Evolutionary conservation across 2,797 vertebrate species (phyloP).

Genomic region (Myotis vivesi): DNA sequence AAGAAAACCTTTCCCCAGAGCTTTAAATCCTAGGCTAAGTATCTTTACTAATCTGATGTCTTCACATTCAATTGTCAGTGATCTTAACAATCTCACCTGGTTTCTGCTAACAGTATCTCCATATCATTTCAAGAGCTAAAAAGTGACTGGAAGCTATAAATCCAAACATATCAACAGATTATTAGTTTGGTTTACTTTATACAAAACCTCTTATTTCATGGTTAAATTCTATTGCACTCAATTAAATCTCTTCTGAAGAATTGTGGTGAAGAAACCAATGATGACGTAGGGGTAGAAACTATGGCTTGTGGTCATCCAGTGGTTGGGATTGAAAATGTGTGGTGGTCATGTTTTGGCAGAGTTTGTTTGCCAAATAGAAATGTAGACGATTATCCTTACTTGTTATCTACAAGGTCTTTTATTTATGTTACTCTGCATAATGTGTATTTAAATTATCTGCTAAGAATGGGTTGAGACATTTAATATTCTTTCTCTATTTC

Average conservation of each 20-base stretch:
- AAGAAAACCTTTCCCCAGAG: background rate
- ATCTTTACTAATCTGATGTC: background rate
- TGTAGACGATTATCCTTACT: background rate
- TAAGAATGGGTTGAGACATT: background rate
- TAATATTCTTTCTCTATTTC: background rate
- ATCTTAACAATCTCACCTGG: background rate
- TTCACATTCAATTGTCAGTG: background rate
- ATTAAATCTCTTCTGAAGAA: background rate
- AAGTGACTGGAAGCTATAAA: background rate
- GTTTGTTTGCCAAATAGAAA: slow-evolving; percentile 2
- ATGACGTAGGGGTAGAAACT: background rate
- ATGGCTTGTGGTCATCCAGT: background rate
- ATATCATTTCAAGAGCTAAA: background rate
- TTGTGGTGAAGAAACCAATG: background rate
- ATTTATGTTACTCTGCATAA: background rate
- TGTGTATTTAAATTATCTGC: background rate
- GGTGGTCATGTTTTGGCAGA: background rate
- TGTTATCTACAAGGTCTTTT: background rate
- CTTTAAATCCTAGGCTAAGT: background rate
- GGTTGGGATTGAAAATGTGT: background rate
- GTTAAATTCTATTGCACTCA: background rate
- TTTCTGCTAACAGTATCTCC: background rate
- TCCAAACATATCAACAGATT: background rate
- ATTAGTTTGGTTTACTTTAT: background rate
- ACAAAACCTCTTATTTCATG: background rate